Conservation (phyloP, 2,113 vertebrate species). For the Campylorhamphus procurvoides region DNA sequence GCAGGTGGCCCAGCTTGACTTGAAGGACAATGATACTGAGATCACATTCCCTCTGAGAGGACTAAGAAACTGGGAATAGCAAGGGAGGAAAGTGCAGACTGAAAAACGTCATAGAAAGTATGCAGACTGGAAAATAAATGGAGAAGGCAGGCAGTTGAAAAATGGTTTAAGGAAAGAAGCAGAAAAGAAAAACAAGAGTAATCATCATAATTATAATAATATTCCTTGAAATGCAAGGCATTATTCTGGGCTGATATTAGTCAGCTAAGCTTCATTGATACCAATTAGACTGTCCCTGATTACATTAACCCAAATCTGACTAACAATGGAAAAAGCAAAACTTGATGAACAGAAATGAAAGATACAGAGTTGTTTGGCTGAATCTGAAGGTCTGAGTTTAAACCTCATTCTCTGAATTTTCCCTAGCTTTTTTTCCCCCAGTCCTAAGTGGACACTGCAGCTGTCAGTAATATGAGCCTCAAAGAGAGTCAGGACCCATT, state of each 20-base stretch:
- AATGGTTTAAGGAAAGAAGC: neutral
- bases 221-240: neutral
- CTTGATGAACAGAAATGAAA: neutral
- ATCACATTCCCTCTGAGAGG: neutral
- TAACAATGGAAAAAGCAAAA: neutral
- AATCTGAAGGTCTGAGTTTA: neutral
- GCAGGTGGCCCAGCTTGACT: neutral
- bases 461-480: neutral
- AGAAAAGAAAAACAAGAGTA: neutral
- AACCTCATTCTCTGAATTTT: neutral
- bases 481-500: neutral
- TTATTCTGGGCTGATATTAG: neutral
- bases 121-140: neutral
- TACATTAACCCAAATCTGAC: neutral
- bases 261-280: neutral
- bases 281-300: neutral
- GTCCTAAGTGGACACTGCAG: neutral
- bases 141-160: neutral
- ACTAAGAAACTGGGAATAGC: neutral
- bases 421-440: neutral
- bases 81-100: neutral
- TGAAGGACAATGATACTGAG: neutral
- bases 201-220: neutral
- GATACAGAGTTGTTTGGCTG: neutral
- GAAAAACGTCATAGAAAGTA: neutral